phyloP scores from a whole-genome alignment of 1,140 invertebrate genomes.

The Brachionus asplanchnoidis region DNA sequence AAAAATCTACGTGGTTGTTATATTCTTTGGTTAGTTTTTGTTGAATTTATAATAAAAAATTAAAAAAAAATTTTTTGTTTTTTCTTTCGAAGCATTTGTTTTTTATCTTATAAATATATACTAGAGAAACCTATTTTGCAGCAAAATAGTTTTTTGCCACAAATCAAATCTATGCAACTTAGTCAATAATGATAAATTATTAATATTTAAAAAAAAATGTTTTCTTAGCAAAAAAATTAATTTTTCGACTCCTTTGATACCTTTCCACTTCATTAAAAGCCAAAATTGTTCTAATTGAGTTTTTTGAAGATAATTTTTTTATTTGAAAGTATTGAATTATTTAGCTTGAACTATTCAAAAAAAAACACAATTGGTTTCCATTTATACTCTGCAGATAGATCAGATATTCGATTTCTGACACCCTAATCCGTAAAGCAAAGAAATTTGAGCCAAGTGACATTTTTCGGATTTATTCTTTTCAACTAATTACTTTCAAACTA shows the following conservation, averaged over 20 bases:
- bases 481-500: background rate
- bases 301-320: background rate
- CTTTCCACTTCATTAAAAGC: too few relatives aligned
- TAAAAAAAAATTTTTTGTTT: background rate
- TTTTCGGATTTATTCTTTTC: background rate
- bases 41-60: background rate
- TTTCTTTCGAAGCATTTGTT: background rate
- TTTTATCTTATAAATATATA: background rate
- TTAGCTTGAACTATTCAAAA: background rate
- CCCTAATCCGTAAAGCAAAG: background rate
- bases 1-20: background rate
- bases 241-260: background rate
- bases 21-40: background rate
- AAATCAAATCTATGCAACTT: background rate
- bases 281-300: too few relatives aligned
- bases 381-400: background rate
- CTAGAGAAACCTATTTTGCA: background rate
- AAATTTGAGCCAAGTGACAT: constrained; percentile 15
- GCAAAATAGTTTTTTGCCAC: background rate
- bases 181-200: background rate
- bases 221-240: background rate
- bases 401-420: background rate
- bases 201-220: background rate
- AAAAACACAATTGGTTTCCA: background rate
- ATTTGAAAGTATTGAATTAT: background rate